Evolutionary conservation across 1,140 invertebrate genomes (phyloP), one percentile per base, ranked within the genome.

Genomic region (Drepana arcuata): DNA sequence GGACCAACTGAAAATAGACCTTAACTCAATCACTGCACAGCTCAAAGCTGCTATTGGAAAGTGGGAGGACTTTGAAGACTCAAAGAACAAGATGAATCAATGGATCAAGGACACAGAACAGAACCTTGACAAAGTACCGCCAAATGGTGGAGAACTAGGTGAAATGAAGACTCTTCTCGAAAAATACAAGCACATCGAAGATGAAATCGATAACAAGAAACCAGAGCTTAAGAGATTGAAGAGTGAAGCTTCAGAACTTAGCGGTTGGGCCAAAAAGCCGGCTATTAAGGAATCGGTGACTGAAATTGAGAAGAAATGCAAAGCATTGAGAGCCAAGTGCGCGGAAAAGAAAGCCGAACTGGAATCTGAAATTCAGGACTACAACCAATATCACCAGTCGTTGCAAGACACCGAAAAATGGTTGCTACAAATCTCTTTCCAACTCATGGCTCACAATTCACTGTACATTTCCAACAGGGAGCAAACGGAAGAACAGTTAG

Each of bases 371-470:
- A 91, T 96, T 3, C 87, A 91, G 36, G 92, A 95, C 27, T 94
- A 95, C 56, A 93, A 92, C 61, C 86, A 89, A 12, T 99, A 98
- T 64, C 93, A 97, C 43, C 89, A 92, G 59, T 91, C 90, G 7
- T 81, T 98, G 6, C 96, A 98, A 83, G 95, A 98, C 45, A 94
- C 92, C 0, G 96, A 98, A 83, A 97, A 97, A 69, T 98, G 96
- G 96, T 69, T 98, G 13, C 79, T 98, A 12, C 95, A 97, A 82
- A 93, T 95, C 32, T 97, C 95, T 1, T 97, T 97, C 87, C 93
- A 95, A 64, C 83, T 99, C 0, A 98, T 98, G 95, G 93, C 95
- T 0, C 95, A 98, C 61, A 98, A 98, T 73, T 96, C 95, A 0
- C 83, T 97, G 5, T 96, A 96, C 62, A 96, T 97, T 38, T 92